Base-by-base conservation (phyloP, 2,888 invertebrate species). In the Smittia sp. region DNA sequence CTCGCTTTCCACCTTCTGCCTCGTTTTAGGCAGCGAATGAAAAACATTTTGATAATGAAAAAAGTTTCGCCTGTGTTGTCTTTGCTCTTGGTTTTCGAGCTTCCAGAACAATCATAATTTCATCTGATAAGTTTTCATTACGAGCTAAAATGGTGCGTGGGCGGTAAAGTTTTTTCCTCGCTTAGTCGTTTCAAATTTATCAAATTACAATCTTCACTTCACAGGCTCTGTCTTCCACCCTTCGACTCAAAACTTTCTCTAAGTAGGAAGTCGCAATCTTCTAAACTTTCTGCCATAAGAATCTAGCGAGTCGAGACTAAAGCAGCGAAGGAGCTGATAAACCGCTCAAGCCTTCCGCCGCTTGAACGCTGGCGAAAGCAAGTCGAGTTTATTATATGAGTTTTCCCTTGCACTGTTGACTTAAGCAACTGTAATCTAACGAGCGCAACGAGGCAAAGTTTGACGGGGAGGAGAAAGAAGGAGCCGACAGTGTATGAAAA, bases 11-110 rank as follows among this genome's bases (percentile, higher is more conserved):
- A 63, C 4, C 18, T 22, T 58, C 46, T 11, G 4, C 58, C 58
- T 22, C 18, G 22, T 58, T 58, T 46, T 63, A 7, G 9, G 13
- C 63, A 63, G 25, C 22, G 22, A 27, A 63, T 22, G 24, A 27
- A 63, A 63, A 25, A 63, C 22, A 27, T 63, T 63, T 63, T 63
- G 63, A 25, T 63, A 63, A 63, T 63, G 63, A 63, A 63, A 63
- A 63, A 63, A 27, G n/a, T 63, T 63, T 63, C 25, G 25, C n/a
- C 25, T 63, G 7, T 27, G 24, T 63, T 63, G 20, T 63, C 22
- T 63, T 63, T 25, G n/a, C 27, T n/a, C 15, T 63, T 13, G 1
- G 1, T 22, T 13, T 27, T 11, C 22, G 15, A n/a, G 27, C n/a
- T 58, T 58, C n/a, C 9, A 58, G 22, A 22, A 22, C 58, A 58